phyloP scores from a whole-genome alignment of 2,888 invertebrate species.

The Phortica magna region DNA sequence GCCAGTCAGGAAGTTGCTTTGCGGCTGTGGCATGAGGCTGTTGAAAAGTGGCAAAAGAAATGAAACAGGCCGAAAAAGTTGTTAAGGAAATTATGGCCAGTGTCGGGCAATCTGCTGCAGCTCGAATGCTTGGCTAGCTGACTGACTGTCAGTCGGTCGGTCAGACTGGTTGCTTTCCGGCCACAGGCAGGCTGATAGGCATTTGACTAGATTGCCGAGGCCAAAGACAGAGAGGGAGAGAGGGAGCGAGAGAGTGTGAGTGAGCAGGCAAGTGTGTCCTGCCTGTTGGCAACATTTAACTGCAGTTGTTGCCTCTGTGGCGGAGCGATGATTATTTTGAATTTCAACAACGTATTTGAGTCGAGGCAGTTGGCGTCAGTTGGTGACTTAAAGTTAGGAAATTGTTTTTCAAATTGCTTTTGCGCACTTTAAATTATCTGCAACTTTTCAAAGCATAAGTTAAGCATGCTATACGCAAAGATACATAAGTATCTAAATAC shows the following conservation, averaged over 20 bases:
- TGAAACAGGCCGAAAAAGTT: conserved; percentile 53
- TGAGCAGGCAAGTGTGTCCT: background rate
- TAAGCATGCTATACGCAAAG: background rate
- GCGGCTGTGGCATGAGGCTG: background rate
- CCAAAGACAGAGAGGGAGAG: too few species aligned
- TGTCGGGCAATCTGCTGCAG: conserved; percentile 32
- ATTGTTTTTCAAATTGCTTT: background rate
- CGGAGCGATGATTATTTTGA: conserved; percentile 8
- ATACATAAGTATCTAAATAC: background rate
- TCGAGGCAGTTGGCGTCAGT: background rate
- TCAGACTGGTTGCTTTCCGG: background rate
- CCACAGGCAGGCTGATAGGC: background rate
- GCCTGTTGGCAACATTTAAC: conserved; percentile 23
- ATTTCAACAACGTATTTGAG: background rate
- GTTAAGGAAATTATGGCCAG: conserved; percentile 68
- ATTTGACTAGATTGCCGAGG: background rate
- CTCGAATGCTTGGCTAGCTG: background rate
- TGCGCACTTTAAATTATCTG: too few species aligned
- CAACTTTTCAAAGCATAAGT: background rate
- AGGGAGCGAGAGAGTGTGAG: background rate
- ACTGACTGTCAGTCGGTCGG: background rate
- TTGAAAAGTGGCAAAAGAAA: background rate
- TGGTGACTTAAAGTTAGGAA: background rate
- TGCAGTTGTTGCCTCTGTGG: conserved; percentile 22
- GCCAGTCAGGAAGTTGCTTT: conserved; percentile 22